These are phyloP conservation scores for Trochalopteron elliotii DNA, from an alignment of 2,113 vertebrate species.

Conservation along the genomic window DNA sequence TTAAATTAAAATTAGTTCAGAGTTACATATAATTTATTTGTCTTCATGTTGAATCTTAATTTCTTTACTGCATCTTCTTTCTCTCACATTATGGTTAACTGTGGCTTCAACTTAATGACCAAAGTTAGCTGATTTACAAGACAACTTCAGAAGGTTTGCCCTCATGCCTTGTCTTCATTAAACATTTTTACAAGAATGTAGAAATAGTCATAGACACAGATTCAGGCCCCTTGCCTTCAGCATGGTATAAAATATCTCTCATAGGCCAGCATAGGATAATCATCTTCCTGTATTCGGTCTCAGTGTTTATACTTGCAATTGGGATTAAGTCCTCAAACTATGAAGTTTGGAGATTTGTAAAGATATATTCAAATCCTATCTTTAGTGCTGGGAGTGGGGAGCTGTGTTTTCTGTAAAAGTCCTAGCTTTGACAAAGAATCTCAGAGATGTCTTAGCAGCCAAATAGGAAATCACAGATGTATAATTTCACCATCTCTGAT, in stretches of 20 bases:
- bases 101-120: neutral
- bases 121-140: neutral
- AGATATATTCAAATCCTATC: neutral
- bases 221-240: neutral
- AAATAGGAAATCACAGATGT: neutral
- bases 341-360: neutral
- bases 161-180: neutral
- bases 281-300: neutral
- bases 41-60: neutral
- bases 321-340: neutral
- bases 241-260: neutral
- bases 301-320: neutral
- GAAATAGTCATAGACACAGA: neutral
- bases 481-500: neutral
- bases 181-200: neutral
- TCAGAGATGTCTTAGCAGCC: neutral
- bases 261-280: neutral
- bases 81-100: neutral
- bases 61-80: neutral
- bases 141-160: neutral
- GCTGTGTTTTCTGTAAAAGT: neutral
- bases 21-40: neutral
- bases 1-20: neutral
- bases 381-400: neutral
- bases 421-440: neutral